A percentile compares a stretch with the other conserved stretches of the same genome.
Conservation (phyloP, 2,113 vertebrate species). For the Engraulis encrasicolus region DNA sequence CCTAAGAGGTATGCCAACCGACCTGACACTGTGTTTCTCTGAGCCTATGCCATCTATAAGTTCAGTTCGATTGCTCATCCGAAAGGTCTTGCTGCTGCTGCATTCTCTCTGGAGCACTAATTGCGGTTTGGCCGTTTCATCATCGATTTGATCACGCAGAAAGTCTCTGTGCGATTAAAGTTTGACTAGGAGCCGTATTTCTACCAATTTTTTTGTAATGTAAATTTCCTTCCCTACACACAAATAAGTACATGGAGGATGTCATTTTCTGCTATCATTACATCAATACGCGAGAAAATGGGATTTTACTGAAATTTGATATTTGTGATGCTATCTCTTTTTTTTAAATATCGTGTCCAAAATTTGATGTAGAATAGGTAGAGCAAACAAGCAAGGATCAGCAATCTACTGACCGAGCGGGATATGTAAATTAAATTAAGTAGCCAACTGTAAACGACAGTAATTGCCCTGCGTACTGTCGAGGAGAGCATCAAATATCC, state of each 20-base stretch:
- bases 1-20: background rate
- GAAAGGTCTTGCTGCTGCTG: background rate
- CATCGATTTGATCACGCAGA: background rate
- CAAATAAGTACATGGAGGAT: background rate
- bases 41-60: background rate
- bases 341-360: too few species aligned
- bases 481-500: too few species aligned
- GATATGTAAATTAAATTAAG: too few species aligned
- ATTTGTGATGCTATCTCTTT: too few species aligned
- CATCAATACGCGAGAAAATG: too few species aligned
- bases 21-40: background rate
- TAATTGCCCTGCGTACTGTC: too few species aligned
- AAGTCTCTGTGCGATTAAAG: background rate
- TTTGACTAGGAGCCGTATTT: background rate
- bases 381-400: too few species aligned
- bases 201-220: background rate
- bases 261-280: too few species aligned
- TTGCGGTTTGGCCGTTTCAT: conserved; percentile 2
- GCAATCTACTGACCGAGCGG: too few species aligned
- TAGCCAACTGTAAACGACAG: too few species aligned
- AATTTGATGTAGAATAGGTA: too few species aligned
- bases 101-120: background rate
- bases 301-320: too few species aligned
- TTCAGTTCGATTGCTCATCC: conserved; percentile 1
- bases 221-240: background rate